phyloP scores from a whole-genome alignment of 2,797 vertebrate species.

The Tangara arthus region DNA sequence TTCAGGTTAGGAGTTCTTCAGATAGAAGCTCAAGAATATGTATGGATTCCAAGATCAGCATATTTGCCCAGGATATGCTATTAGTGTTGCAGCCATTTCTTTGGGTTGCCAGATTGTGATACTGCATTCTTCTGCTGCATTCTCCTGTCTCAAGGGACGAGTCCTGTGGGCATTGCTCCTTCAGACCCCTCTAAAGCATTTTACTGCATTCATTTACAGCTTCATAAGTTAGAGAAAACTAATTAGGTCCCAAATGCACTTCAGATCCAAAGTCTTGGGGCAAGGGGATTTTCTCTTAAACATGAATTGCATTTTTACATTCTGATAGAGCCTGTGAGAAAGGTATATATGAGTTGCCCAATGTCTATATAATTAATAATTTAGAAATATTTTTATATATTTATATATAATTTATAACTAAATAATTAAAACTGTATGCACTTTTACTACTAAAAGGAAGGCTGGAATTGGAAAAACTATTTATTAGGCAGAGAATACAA shows the following conservation, averaged over 20 bases:
- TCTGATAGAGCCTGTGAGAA: not conserved
- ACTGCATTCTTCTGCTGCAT: fast-evolving
- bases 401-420: not conserved
- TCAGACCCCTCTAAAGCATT: not conserved
- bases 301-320: not conserved
- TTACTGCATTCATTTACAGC: not conserved
- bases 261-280: not conserved
- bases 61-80: not conserved
- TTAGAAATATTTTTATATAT: not conserved
- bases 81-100: not conserved
- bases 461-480: slow-evolving; percentile 1
- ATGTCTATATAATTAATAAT: not conserved
- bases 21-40: not conserved
- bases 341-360: not conserved
- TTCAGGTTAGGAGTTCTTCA: not conserved
- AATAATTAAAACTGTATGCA: not conserved
- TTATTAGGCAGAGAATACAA: not conserved
- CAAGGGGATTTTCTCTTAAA: not conserved
- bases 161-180: not conserved
- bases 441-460: not conserved
- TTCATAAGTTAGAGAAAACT: not conserved
- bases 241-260: not conserved
- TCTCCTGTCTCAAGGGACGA: not conserved
- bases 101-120: not conserved
- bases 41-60: not conserved